phyloP scores from a whole-genome alignment of 2,888 invertebrate genomes.

The Andrena trimmerana region DNA sequence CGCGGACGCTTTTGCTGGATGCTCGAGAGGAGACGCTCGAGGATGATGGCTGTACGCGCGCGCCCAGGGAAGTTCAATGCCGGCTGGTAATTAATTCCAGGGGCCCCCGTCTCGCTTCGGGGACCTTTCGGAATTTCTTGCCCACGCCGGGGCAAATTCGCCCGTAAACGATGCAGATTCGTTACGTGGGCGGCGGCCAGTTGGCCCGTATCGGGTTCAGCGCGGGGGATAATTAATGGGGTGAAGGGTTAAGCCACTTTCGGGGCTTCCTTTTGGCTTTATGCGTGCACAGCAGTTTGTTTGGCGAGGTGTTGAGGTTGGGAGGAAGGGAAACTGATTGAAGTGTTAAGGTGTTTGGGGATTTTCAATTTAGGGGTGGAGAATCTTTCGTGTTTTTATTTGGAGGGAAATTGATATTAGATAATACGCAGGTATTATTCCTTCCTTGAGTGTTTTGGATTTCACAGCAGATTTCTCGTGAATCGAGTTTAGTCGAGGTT shows the following conservation, averaged over 20 bases:
- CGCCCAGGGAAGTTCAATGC: constrained; percentile 49
- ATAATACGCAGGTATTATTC: too few relatives aligned
- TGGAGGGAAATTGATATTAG: too few relatives aligned
- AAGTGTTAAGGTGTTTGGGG: too few relatives aligned
- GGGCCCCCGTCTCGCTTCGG: constrained; percentile 54
- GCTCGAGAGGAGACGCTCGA: not conserved
- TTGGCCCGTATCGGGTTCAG: not conserved
- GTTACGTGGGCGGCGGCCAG: constrained; percentile 38
- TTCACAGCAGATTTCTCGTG: not conserved
- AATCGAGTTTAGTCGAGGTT: not conserved
- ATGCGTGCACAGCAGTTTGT: not conserved
- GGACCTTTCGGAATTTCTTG: constrained; percentile 55
- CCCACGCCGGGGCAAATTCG: constrained; percentile 47
- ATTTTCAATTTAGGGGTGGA: too few relatives aligned
- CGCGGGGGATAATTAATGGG: constrained; percentile 8
- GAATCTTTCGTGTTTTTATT: too few relatives aligned
- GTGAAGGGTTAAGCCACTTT: not conserved
- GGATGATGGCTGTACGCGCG: constrained; percentile 17
- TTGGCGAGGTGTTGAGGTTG: not conserved
- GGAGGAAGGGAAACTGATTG: not conserved
- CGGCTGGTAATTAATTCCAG: constrained; percentile 54
- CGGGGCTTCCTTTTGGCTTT: not conserved
- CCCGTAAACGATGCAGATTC: constrained; percentile 36
- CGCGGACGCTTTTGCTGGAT: constrained; percentile 21
- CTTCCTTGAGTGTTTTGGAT: not conserved